These are phyloP conservation scores for Dorcus parallelipipedus DNA, from an alignment of 2,888 invertebrate species.

Conservation along the genomic window DNA sequence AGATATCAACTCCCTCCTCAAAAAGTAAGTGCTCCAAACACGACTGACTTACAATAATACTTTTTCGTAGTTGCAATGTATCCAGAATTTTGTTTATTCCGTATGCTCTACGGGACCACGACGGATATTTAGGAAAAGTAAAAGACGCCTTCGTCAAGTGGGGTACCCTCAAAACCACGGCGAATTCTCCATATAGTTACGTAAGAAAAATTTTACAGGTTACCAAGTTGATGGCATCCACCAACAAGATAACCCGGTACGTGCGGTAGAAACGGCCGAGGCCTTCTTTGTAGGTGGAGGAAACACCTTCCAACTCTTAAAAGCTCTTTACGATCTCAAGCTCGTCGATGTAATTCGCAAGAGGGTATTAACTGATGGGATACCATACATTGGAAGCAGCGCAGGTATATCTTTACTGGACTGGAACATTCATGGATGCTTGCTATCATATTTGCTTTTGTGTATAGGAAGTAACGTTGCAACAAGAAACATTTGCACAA, in stretches of 20 bases:
- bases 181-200: background rate
- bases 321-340: slow-evolving; percentile 65
- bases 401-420: slow-evolving; percentile 20
- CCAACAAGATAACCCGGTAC: slow-evolving; percentile 53
- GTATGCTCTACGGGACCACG: slow-evolving; percentile 66
- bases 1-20: slow-evolving; percentile 60
- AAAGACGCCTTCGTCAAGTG: slow-evolving; percentile 58
- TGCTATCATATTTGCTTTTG: background rate
- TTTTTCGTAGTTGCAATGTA: slow-evolving; percentile 59
- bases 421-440: background rate
- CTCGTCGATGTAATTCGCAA: slow-evolving; percentile 62
- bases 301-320: slow-evolving; percentile 73
- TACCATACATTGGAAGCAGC: slow-evolving; percentile 31
- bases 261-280: slow-evolving; percentile 60
- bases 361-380: slow-evolving; percentile 54
- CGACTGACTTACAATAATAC: background rate
- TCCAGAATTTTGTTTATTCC: slow-evolving; percentile 69
- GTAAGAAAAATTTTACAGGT: slow-evolving; percentile 40
- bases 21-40: slow-evolving; percentile 50
- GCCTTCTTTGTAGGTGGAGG: slow-evolving; percentile 79
- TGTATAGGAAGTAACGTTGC: slow-evolving; percentile 67
- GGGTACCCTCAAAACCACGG: slow-evolving; percentile 49
- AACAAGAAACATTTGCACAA: slow-evolving; percentile 74
- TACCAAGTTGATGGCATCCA: slow-evolving; percentile 66
- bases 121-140: slow-evolving; percentile 62